These are phyloP conservation scores for Monoplex corrugatus DNA, from an alignment of 2,888 invertebrate genomes.

Conservation along the genomic window DNA sequence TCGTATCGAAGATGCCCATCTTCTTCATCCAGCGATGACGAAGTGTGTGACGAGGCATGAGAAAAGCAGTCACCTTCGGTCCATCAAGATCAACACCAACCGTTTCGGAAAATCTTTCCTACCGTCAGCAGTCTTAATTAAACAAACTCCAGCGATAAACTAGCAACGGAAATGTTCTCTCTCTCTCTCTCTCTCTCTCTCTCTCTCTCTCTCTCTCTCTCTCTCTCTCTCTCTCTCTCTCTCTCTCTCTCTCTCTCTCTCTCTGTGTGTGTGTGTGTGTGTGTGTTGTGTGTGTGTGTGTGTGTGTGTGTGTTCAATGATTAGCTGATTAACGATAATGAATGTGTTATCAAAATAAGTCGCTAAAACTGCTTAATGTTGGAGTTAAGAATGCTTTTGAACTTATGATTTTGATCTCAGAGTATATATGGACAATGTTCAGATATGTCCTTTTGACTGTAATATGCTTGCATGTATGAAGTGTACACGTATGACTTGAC, in stretches of 20 bases:
- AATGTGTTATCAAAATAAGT: background rate
- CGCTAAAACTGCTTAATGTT: background rate
- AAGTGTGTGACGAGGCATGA: too few species aligned
- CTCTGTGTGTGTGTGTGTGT: background rate
- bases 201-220: constrained; percentile 25
- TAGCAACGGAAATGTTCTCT: background rate
- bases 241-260: background rate
- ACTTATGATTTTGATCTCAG: background rate
- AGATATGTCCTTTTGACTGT: too few species aligned
- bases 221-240: background rate
- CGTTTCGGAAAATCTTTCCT: background rate
- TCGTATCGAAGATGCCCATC: too few species aligned
- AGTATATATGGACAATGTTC: too few species aligned
- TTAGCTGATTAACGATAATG: background rate
- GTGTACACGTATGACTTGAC: too few species aligned
- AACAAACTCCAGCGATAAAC: too few species aligned
- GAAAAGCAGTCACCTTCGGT: too few species aligned
- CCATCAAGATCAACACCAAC: too few species aligned
- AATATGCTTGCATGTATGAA: too few species aligned
- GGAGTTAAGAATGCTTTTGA: background rate
- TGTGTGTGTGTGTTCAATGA: background rate
- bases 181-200: constrained; percentile 32
- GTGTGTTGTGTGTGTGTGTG: background rate
- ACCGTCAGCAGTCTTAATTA: too few species aligned
- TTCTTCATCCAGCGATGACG: too few species aligned